Evolutionary conservation across 2,113 vertebrate species (phyloP), one percentile per base, ranked within the genome.

Genomic region (Oxygymnocypris stewartii): DNA sequence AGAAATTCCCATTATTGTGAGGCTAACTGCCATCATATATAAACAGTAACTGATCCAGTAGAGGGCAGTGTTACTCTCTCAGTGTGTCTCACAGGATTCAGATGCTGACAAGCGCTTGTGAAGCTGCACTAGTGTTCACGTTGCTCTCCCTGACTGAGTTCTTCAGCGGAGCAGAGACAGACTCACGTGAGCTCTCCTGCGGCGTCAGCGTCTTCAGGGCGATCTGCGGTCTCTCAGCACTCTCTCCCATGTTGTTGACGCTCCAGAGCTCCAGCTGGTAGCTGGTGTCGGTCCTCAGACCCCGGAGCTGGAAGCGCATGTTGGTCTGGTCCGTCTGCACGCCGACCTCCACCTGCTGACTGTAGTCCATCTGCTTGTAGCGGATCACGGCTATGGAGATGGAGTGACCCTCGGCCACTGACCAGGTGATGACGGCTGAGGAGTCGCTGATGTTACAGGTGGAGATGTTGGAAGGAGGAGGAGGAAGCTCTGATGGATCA

Each of bases 211-310:
- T 97, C 87, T 87, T 93, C 82, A 97, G 57, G 40, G 94, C 92
- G 87, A 93, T 88, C 0, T 92, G 90, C 40, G 91, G 91, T 28
- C 94, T 94, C 1, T 92, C 89, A 11, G 88, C 87, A 82, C 96
- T 97, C 80, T 93, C 88, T 4, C 96, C 96, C 14, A 97, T 91
- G 86, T 97, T 97, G 90, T 97, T 97, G 90, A 95, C 91, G 81
- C 95, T 94, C 85, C 95, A 96, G 85, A 97, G 91, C 84, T 97
- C 94, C 92, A 97, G 94, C 80, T 93, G 90, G 80, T 97, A 97
- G 16, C 88, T 84, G 2, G 94, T 96, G 65, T 96, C 91, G 18
- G 95, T 91, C 87, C 94, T 95, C 0, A 97, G 94, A 1, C 96
- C 96, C 82, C 95, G 94, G 69, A 97, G 94, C 35, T 96, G 95